Evolutionary conservation across 37 sponge, comb jelly and placozoan species (phyloP), one percentile per base, ranked within the genome.

Genomic region (Amphimedon queenslandica): DNA sequence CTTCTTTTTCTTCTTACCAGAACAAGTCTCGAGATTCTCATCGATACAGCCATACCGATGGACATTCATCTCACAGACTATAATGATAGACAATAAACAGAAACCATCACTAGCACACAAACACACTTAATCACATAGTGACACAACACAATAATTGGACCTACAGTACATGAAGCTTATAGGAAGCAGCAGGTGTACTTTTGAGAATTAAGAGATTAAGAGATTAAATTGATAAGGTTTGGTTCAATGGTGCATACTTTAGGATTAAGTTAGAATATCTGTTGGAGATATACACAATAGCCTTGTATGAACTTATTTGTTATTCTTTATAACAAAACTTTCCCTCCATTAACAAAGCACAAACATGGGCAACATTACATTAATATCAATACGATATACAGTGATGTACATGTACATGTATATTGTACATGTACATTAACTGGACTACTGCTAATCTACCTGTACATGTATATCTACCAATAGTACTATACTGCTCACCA

Each of bases 21-120:
- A 21, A 63, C 87, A 86, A 28, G 30, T 55, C 2, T 64, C 69
- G 24, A 60, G 20, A 40, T 58, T 24, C 60, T 75, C 75, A 0
- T 8, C 37, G 1, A 40, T 21, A 42, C 82, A 82, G 69, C 38
- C 68, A 69, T 74, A 80, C 63, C 76, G 73, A 40, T 86, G 87
- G 42, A 80, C 33, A 69, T 80, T 86, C 42, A 71, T 76, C 39
- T 70, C 68, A 35, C 78, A 78, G 13, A 55, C 70, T 76, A 47
- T 18, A n/a, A n/a, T n/a, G n/a, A n/a, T n/a, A n/a, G n/a, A n/a
- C n/a, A n/a, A n/a, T n/a, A n/a, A n/a, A n/a, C n/a, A n/a, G 53
- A 47, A 18, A 18, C 13, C 53, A 47, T 47, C 13, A 18, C 8
- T 13, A 47, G 53, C 13, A 13, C 13, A 47, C 53, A 47, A 8